A percentile compares a stretch with the other conserved stretches of the same genome.
Conservation (phyloP, 2,113 vertebrate species). For the Brachionichthys hirsutus region DNA sequence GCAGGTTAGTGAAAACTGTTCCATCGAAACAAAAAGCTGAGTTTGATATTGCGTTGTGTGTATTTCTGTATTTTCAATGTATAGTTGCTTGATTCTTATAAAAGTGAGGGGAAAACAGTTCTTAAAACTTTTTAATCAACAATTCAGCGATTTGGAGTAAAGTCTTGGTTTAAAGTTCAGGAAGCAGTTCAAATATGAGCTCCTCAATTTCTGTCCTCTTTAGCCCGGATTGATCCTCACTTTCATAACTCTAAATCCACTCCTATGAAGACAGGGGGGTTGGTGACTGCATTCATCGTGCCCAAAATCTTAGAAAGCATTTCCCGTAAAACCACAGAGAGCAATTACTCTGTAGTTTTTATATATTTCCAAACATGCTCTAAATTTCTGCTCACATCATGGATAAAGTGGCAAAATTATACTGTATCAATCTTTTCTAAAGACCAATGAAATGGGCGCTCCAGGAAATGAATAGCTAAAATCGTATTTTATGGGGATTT, state of each 20-base stretch:
- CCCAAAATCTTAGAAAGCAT: neutral
- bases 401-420: neutral
- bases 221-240: constrained; percentile 1
- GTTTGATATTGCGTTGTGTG: too few relatives aligned
- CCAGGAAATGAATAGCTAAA: constrained; percentile 1
- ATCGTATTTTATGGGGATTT: constrained; percentile 2
- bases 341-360: neutral
- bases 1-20: too few relatives aligned
- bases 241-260: constrained; percentile 1
- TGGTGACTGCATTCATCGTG: neutral
- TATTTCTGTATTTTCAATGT: neutral
- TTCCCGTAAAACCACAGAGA: neutral
- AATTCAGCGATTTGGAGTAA: neutral
- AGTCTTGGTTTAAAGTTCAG: neutral
- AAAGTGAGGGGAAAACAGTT: neutral
- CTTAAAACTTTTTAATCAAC: neutral
- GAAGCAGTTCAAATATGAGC: constrained; percentile 1
- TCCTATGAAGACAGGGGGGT: neutral
- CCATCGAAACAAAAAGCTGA: too few relatives aligned
- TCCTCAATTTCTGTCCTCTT: neutral
- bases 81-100: neutral
- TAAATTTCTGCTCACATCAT: constrained; percentile 2
- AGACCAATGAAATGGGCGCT: constrained; percentile 19
- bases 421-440: constrained; percentile 3
- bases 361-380: neutral